These are phyloP conservation scores for Eulithis testata DNA, from an alignment of 2,888 invertebrate species.

Conservation along the genomic window DNA sequence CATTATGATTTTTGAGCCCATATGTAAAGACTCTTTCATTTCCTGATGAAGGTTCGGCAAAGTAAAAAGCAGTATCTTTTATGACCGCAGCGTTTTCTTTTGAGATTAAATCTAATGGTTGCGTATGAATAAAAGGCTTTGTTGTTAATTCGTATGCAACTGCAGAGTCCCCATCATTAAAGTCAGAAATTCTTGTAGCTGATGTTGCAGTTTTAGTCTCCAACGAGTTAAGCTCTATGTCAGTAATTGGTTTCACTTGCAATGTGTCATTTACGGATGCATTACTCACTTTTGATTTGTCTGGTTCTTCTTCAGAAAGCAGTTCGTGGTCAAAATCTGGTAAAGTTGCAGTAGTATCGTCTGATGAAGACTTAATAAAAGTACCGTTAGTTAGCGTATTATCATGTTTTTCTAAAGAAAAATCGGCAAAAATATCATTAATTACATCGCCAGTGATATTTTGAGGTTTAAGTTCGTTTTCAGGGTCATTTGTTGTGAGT, in stretches of 20 bases:
- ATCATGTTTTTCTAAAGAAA: not conserved
- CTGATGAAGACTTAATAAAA: not conserved
- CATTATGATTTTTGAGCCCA: not conserved
- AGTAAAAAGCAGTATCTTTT: not conserved
- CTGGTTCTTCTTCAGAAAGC: too few species aligned
- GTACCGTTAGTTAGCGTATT: not conserved
- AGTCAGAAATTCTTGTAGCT: not conserved
- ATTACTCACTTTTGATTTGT: too few species aligned
- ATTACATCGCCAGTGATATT: too few species aligned
- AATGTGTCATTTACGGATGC: too few species aligned
- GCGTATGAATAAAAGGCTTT: too few species aligned
- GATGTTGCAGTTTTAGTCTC: not conserved
- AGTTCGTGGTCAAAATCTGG: not conserved
- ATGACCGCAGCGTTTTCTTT: not conserved
- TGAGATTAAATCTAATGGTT: not conserved
- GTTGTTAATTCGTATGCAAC: not conserved
- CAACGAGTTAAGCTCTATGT: too few species aligned
- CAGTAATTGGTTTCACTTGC: too few species aligned
- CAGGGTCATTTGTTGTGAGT: not conserved
- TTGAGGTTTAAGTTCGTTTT: not conserved
- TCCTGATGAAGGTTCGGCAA: not conserved
- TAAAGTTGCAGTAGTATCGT: not conserved
- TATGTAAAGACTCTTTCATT: not conserved
- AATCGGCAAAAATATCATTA: not conserved
- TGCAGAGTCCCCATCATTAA: not conserved